These are phyloP conservation scores for Protonemura montana DNA, from an alignment of 2,888 invertebrate species.

Conservation along the genomic window DNA sequence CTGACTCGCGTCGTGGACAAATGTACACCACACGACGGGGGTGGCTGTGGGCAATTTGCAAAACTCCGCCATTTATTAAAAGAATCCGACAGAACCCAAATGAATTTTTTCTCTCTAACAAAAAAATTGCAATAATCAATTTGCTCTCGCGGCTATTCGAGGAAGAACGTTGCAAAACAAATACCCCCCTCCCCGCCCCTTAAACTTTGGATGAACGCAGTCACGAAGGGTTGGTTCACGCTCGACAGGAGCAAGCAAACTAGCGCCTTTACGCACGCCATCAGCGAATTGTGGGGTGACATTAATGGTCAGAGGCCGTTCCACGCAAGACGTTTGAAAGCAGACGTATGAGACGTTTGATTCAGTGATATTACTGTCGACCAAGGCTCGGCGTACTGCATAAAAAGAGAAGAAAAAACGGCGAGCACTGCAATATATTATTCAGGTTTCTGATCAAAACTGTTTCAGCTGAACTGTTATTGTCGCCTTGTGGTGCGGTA, in stretches of 20 bases:
- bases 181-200: no score
- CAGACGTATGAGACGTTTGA: background rate
- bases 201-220: no score
- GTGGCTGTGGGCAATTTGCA: background rate
- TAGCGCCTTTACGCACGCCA: background rate
- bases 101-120: background rate
- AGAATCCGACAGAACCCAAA: background rate
- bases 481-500: background rate
- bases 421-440: background rate
- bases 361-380: background rate
- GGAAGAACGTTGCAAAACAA: no score
- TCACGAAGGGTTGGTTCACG: no score
- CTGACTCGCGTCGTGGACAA: background rate
- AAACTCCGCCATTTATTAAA: background rate
- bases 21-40: background rate
- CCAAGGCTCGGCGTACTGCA: background rate
- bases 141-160: background rate
- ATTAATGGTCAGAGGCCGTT: background rate
- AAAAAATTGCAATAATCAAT: background rate
- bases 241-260: no score
- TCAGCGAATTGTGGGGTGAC: background rate
- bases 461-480: background rate
- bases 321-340: slow-evolving; percentile 2
- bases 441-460: background rate
- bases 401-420: background rate